Evolutionary conservation across 2,888 invertebrate species (phyloP), one percentile per base, ranked within the genome.

Genomic region (Nemoura dubitans): DNA sequence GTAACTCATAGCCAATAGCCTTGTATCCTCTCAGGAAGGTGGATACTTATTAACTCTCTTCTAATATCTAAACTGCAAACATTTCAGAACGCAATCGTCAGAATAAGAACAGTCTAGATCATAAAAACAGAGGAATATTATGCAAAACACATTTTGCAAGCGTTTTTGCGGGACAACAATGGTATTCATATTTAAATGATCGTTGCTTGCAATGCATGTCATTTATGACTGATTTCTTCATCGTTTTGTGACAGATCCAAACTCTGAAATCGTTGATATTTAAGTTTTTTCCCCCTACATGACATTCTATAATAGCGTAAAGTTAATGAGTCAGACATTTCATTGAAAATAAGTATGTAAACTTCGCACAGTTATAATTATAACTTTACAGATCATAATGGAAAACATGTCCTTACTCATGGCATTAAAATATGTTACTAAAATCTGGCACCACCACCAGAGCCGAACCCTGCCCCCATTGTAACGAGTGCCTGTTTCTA

Each of bases 21-120:
- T 84, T 84, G 84, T 84, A 84, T 84, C 84, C 84, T 84, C 28
- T 28, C 26, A 81, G 43, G 83, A 83, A 83, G 83, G 83, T 83
- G 83, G 83, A 14, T 28, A 84, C 84, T 59, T 28, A 84, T 84
- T 84, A 84, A 27, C 59, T 43, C 84, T 7, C 10, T 21, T 26
- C 84, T 84, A 84, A 84, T 76, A 76, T 28, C 84, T 84, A 76
- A 59, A 59, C 84, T 84, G 29, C 84, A 84, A 84, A 84, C 84
- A 84, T 84, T 81, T 29, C 27, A 21, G 81, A 81, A 81, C n/a
- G 29, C 29, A 81, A 81, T 59, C 59, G 59, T 10, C 21, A 21
- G 59, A 59, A 59, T 59, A 59, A 10, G 59, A 59, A 21, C 59
- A 59, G 59, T 59, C 59, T 7, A 59, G 59, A 59, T 59, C 59